phyloP scores from a whole-genome alignment of 2,113 vertebrate genomes.

The Puffinus mauretanicus region DNA sequence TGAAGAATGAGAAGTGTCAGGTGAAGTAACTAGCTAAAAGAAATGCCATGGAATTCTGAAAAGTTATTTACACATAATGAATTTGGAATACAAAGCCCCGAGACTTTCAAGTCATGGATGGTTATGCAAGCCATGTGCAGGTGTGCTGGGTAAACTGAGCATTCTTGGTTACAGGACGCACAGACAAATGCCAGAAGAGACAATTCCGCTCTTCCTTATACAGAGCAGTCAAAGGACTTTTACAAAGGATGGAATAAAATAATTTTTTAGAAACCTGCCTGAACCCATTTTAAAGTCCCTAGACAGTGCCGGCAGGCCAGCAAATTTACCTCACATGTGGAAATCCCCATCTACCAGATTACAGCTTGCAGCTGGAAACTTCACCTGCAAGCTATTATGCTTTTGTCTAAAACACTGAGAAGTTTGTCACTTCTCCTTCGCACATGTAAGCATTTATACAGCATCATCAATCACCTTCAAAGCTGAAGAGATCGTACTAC shows the following conservation, averaged over 20 bases:
- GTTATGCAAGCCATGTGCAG: background rate
- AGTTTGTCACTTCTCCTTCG: background rate
- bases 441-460: background rate
- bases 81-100: background rate
- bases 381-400: background rate
- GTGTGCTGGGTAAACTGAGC: background rate
- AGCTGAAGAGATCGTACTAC: background rate
- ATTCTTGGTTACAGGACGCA: background rate
- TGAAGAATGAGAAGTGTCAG: background rate
- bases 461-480: background rate
- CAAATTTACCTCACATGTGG: background rate
- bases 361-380: background rate
- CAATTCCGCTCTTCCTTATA: background rate
- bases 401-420: background rate
- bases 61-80: background rate
- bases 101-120: background rate
- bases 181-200: background rate
- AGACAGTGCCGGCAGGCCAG: background rate
- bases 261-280: background rate
- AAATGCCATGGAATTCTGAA: background rate
- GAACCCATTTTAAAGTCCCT: background rate
- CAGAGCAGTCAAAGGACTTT: background rate
- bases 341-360: background rate
- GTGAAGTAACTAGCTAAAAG: background rate
- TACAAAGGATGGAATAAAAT: background rate